A percentile compares a stretch with the other conserved stretches of the same genome.
Conservation (phyloP, 2,888 invertebrate genomes). For the Odontocerum albicorne region DNA sequence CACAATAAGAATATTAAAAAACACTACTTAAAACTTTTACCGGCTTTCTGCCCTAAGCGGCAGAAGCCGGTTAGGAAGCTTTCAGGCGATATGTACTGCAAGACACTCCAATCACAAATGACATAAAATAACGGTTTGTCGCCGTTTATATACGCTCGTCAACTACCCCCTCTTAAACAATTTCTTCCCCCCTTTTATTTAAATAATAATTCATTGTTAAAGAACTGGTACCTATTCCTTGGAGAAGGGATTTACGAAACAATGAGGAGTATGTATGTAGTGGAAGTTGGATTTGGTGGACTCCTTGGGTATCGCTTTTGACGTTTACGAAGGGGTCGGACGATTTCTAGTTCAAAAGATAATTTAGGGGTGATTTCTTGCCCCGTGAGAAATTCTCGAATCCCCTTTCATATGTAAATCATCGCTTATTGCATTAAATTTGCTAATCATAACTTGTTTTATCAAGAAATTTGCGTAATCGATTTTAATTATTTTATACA, state of each 20-base stretch:
- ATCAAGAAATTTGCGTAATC: no score
- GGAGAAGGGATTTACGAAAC: no score
- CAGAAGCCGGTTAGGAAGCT: conserved; percentile 19
- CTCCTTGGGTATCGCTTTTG: conserved; percentile 10
- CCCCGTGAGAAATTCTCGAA: conserved; percentile 14
- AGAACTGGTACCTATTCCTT: conserved; percentile 21
- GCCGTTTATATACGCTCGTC: conserved; percentile 8
- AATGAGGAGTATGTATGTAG: no score
- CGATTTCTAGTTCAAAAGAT: conserved; percentile 12
- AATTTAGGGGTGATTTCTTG: conserved; percentile 18
- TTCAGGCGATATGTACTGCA: conserved; percentile 2
- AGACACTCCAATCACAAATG: conserved; percentile 12
- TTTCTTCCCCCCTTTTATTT: conserved; percentile 20
- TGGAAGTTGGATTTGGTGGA: no score
- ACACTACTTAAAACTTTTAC: not conserved
- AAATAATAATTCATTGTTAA: conserved; percentile 12
- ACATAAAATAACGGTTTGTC: not conserved
- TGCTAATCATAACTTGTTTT: no score
- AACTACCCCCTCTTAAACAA: conserved; percentile 16
- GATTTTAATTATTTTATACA: no score
- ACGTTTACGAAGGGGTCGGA: conserved; percentile 8
- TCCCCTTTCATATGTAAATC: no score
- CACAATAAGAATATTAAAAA: not conserved
- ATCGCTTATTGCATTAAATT: no score
- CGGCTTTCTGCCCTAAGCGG: conserved; percentile 17